These are phyloP conservation scores for Pachypeltis micranthus DNA, from an alignment of 1,140 invertebrate species.

Conservation along the genomic window DNA sequence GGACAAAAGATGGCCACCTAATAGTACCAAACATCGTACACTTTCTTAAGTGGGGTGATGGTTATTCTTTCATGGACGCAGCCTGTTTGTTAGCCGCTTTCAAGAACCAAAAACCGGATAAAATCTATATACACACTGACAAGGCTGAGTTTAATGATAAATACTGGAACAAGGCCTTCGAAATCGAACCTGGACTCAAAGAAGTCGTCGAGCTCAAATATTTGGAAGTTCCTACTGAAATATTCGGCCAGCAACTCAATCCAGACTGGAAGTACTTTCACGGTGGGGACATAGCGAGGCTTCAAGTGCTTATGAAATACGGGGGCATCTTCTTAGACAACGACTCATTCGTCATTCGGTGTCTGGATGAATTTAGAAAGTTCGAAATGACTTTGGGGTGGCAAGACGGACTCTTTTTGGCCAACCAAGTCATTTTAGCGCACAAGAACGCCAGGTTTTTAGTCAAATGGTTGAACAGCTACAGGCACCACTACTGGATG, in stretches of 20 bases:
- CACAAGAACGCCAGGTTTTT: constrained; percentile 28
- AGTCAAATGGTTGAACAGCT: constrained; percentile 29
- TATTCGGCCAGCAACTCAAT: constrained; percentile 29
- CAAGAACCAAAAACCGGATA: constrained; percentile 25
- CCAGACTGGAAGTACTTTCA: constrained; percentile 17
- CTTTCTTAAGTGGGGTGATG: constrained; percentile 17
- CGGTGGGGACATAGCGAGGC: constrained; percentile 23
- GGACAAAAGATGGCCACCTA: constrained; percentile 18
- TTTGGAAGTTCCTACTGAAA: constrained; percentile 23
- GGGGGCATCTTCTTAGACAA: constrained; percentile 28
- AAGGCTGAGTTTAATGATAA: constrained; percentile 17
- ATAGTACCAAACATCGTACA: constrained; percentile 27
- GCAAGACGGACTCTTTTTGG: constrained; percentile 23
- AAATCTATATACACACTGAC: constrained; percentile 25
- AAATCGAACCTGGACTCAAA: constrained; percentile 14
- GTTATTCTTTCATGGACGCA: constrained; percentile 19
- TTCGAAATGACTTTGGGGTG: constrained; percentile 36
- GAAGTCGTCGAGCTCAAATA: constrained; percentile 17
- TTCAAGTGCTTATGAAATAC: constrained; percentile 22
- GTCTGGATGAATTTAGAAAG: constrained; percentile 23
- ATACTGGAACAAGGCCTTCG: constrained; percentile 24
- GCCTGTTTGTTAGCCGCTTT: constrained; percentile 23
- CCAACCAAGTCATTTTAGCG: constrained; percentile 28
- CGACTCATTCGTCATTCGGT: constrained; percentile 23
- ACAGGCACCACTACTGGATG: constrained; percentile 25